Conservation (phyloP, 2,888 invertebrate genomes). For the Mongoloraphidia duomilia region DNA sequence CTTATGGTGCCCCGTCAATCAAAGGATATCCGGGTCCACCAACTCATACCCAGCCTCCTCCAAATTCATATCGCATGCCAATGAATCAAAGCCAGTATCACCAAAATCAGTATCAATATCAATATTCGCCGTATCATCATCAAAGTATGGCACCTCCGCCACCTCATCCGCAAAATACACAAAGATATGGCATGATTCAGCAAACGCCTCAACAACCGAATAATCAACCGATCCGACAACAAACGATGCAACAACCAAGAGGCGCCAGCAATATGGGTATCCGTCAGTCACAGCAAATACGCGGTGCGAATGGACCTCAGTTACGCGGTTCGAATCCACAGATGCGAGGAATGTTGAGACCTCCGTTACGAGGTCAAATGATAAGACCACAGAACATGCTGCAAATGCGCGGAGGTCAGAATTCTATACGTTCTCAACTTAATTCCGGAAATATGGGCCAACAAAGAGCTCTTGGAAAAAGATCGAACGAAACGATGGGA, state of each 20-base stretch:
- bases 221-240: background rate
- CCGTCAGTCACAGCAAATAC: too few species aligned
- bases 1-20: constrained; percentile 22
- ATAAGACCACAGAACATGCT: too few species aligned
- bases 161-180: constrained; percentile 12
- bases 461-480: too few species aligned
- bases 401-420: too few species aligned
- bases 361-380: too few species aligned
- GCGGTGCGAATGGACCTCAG: too few species aligned
- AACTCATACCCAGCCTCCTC: constrained; percentile 9
- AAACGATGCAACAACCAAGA: constrained; percentile 4
- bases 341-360: too few species aligned
- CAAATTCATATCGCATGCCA: constrained; percentile 17
- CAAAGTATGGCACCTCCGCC: constrained; percentile 11
- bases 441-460: too few species aligned
- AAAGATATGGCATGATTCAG: background rate
- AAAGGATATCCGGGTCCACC: constrained; percentile 20
- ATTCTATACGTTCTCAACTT: too few species aligned
- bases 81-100: constrained; percentile 30
- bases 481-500: background rate
- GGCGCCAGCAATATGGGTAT: too few species aligned
- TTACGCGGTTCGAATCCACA: too few species aligned
- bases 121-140: constrained; percentile 10
- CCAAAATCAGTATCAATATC: constrained; percentile 23
- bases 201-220: constrained; percentile 1